phyloP scores from a whole-genome alignment of 2,113 vertebrate genomes.

The Seriola quinqueradiata region DNA sequence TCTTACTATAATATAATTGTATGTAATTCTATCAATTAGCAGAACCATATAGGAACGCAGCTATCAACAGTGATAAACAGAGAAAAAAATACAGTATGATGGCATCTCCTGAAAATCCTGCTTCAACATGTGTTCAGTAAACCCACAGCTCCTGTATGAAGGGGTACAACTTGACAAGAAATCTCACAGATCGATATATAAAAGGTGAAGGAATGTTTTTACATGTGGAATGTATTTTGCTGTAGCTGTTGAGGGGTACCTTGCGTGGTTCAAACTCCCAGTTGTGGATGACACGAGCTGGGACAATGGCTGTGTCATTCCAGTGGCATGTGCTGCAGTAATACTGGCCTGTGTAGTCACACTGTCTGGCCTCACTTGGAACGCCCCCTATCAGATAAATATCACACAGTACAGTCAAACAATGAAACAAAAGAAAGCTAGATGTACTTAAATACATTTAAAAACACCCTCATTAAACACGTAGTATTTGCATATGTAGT shows the following conservation, averaged over 20 bases:
- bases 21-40: background rate
- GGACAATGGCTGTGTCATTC: slow-evolving; percentile 94
- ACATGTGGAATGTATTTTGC: background rate
- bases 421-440: background rate
- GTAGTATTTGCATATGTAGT: background rate
- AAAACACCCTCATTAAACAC: background rate
- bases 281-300: slow-evolving; percentile 96
- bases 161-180: background rate
- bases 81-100: background rate
- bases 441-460: background rate
- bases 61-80: background rate
- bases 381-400: slow-evolving; percentile 86
- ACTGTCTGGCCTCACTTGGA: slow-evolving; percentile 94
- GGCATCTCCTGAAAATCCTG: background rate
- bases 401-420: slow-evolving; percentile 15
- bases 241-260: slow-evolving; percentile 77
- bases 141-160: background rate
- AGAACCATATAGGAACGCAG: background rate
- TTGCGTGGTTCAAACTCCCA: slow-evolving; percentile 97
- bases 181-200: background rate
- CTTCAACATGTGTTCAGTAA: background rate
- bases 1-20: background rate
- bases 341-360: slow-evolving; percentile 97
- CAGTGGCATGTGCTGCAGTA: slow-evolving; percentile 98
- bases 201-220: background rate